Conservation (phyloP, 2,888 invertebrate species). For the Dyspetes luteomarginatus region DNA sequence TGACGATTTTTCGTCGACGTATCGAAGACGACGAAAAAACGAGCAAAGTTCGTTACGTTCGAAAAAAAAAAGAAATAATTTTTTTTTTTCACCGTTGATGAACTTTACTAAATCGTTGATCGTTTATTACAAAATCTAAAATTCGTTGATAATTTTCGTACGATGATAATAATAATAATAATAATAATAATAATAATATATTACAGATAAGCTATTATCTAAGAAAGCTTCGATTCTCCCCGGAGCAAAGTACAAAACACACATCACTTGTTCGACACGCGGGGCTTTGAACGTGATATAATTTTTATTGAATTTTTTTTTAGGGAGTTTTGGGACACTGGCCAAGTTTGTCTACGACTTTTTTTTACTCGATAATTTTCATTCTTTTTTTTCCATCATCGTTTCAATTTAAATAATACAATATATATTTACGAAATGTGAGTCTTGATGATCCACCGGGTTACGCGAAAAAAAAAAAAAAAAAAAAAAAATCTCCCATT, state of each 20-base stretch:
- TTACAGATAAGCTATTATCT: slow-evolving; percentile 63
- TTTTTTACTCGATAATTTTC: slow-evolving; percentile 33
- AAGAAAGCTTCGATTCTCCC: slow-evolving; percentile 67
- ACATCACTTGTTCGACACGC: slow-evolving; percentile 71
- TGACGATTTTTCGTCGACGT: neutral
- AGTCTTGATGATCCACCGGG: slow-evolving; percentile 38
- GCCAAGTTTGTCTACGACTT: slow-evolving; percentile 62
- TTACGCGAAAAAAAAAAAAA: neutral
- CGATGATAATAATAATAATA: neutral
- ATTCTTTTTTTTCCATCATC: neutral
- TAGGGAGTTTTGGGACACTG: slow-evolving; percentile 65
- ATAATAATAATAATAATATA: slow-evolving; percentile 53
- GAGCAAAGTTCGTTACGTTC: neutral
- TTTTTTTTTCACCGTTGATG: slow-evolving; percentile 51
- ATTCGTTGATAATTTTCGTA: slow-evolving; percentile 25
- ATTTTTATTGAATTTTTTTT: slow-evolving; percentile 12
- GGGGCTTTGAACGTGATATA: slow-evolving; percentile 14
- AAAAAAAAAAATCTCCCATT: slow-evolving; percentile 24
- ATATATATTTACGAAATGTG: slow-evolving; percentile 41
- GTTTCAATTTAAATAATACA: slow-evolving; percentile 46
- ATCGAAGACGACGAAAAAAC: slow-evolving; percentile 20
- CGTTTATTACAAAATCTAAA: slow-evolving; percentile 26
- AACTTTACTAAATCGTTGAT: slow-evolving; percentile 58
- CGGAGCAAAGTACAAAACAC: slow-evolving; percentile 69
- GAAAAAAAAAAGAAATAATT: slow-evolving; percentile 62